phyloP scores from a whole-genome alignment of 2,797 vertebrate genomes.

The Esox lucius region DNA sequence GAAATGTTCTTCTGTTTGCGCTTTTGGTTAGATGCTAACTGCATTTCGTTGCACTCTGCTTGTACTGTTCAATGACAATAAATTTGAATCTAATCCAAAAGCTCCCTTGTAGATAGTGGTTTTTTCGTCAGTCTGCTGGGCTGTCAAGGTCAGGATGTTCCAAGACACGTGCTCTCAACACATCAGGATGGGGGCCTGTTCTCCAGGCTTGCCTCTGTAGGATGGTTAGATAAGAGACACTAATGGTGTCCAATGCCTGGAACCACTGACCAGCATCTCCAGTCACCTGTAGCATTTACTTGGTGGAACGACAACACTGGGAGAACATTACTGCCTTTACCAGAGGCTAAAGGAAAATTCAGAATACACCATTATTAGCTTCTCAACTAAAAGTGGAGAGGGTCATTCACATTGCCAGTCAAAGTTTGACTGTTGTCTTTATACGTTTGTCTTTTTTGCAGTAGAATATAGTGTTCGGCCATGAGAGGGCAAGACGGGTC shows the following conservation, averaged over 20 bases:
- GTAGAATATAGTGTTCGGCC: not conserved
- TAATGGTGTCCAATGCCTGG: constrained; percentile 5
- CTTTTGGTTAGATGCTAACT: too few species aligned
- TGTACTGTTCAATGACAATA: too few species aligned
- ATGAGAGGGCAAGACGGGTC: not conserved
- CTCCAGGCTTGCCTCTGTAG: not conserved
- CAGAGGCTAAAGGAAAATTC: not conserved
- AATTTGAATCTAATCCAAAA: too few species aligned
- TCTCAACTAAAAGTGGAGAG: not conserved
- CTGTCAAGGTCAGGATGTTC: not conserved
- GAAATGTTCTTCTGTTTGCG: too few species aligned
- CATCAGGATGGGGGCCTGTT: too few species aligned
- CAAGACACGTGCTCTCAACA: not conserved
- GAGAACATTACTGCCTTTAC: not conserved
- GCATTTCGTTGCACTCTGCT: too few species aligned
- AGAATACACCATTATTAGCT: not conserved
- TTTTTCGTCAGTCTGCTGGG: not conserved
- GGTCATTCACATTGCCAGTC: not conserved
- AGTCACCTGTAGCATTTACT: not conserved
- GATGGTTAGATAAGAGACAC: constrained; percentile 24
- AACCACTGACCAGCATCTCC: not conserved
- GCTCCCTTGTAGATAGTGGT: not conserved
- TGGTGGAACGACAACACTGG: not conserved
- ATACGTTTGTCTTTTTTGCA: not conserved
- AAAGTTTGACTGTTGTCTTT: not conserved